Evolutionary conservation across 2,113 vertebrate genomes (phyloP), one percentile per base, ranked within the genome.

Genomic region (Podarcis raffonei): DNA sequence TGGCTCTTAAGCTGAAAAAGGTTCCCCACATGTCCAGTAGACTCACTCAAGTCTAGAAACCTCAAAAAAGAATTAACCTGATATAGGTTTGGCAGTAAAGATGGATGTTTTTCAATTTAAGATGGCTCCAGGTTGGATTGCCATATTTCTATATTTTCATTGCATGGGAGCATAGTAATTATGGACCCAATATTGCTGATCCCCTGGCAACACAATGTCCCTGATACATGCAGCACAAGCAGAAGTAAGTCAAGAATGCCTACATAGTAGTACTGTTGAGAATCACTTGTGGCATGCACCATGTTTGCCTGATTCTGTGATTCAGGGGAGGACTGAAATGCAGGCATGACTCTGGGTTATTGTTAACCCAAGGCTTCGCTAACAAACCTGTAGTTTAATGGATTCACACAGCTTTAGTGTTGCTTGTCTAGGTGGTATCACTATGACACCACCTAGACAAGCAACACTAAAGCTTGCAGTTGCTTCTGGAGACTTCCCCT

Each of bases 281-380:
- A 79, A 13, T 53, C 85, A 62, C 57, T 27, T 0, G 5, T 72
- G n/a, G 59, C 30, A 3, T 74, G 59, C 48, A 35, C 80, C 39
- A 35, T 23, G 75, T 71, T 27, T 68, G 37, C 3, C 75, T 72
- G 89, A 9, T 20, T 89, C 78, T 81, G 25, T 25, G 80, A 93
- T 90, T 3, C 23, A 87, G 42, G 32, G 35, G 39, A 57, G 6
- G 9, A 82, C 48, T 91, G 18, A 48, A 89, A 93, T 89, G 1
- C 9, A 89, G 72, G 59, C 39, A 53, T 37, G 42, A 68, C 48
- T 71, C 87, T 68, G 84, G 69, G 35, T 48, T 42, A 66, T 66
- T 78, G 25, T 27, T 8, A 12, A 16, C 27, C 65, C 25, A 81
- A 72, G 23, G 25, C 48, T 42, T 72, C 9, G 7, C 42, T 80